Evolutionary conservation across 2,888 invertebrate species (phyloP).

Genomic region (Sthenelais limicola): DNA sequence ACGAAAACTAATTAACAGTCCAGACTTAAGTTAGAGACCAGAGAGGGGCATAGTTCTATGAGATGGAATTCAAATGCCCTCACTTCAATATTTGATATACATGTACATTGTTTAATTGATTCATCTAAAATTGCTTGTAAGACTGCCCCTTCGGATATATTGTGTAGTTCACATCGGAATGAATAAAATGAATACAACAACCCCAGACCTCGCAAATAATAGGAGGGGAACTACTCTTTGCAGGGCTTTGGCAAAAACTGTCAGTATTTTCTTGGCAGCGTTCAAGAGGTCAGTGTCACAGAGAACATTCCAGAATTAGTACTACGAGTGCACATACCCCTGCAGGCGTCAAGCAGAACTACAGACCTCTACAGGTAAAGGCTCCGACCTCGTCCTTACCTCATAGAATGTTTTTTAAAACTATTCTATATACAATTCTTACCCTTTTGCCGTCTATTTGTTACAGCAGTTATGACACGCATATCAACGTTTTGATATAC

Average conservation of each 20-base stretch:
- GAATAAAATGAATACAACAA: no score
- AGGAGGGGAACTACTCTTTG: no score
- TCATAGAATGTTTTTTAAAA: background rate
- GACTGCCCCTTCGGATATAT: background rate
- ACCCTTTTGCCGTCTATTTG: background rate
- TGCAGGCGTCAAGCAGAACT: background rate
- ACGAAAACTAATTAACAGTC: no score
- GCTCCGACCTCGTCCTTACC: background rate
- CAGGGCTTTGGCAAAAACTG: slow-evolving; percentile 25
- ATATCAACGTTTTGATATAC: no score
- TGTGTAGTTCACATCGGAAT: no score
- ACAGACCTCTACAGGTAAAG: slow-evolving; percentile 12
- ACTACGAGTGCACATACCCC: background rate
- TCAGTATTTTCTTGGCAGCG: slow-evolving; percentile 7
- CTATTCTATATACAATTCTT: background rate
- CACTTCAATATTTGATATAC: no score
- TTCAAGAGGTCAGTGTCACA: slow-evolving; percentile 8
- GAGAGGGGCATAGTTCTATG: no score
- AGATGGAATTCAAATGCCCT: no score
- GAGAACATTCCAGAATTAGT: slow-evolving; percentile 1
- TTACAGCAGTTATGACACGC: no score
- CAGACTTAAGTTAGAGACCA: no score
- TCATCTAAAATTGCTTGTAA: background rate
- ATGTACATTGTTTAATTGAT: background rate
- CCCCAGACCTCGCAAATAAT: no score